Evolutionary conservation across 2,797 vertebrate species (phyloP), one percentile per base, ranked within the genome.

Genomic region (Neoniphon sammara): DNA sequence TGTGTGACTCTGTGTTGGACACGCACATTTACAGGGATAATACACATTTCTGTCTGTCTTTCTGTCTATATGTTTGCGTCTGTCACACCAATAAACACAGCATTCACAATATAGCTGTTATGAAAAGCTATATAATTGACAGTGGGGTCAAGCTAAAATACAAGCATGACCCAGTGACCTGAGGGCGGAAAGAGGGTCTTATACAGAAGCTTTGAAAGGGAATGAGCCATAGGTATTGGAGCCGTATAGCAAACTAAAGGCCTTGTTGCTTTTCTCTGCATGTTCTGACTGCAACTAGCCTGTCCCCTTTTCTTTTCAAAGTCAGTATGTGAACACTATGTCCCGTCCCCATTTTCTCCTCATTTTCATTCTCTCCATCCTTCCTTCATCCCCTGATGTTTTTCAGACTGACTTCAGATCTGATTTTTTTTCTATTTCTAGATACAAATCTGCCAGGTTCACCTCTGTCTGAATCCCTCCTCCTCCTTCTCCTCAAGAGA

Each of bases 141-240:
- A 88, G 21, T 11, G 58, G 80, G 89, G 84, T 90, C 87, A 82
- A 78, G 81, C 80, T 70, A 77, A 76, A 86, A 80, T 70, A 85
- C 88, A 90, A 90, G 85, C 71, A 90, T 36, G 80, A 60, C 60
- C 70, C 47, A 70, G 80, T 79, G 75, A 85, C 85, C 66, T 75
- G 2, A 34, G 73, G 58, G 85, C 74, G 63, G 60, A 56, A 67
- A 61, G 59, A 68, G 62, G n/a, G n/a, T 77, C 69, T 23, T 39
- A 73, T 62, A 61, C 81, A 63, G 85, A 71, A 81, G 77, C 75
- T 78, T 77, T 70, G 18, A 31, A 49, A 23, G 47, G 30, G 47
- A 59, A 3, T 25, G 44, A 46, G 9, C 52, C 14, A 21, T 67
- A 70, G 75, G 56, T 66, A 18, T 69, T 39, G 44, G 47, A 78